Evolutionary conservation across 2,113 vertebrate genomes (phyloP), one percentile per base, ranked within the genome.

Genomic region (Tonatia bakeri): DNA sequence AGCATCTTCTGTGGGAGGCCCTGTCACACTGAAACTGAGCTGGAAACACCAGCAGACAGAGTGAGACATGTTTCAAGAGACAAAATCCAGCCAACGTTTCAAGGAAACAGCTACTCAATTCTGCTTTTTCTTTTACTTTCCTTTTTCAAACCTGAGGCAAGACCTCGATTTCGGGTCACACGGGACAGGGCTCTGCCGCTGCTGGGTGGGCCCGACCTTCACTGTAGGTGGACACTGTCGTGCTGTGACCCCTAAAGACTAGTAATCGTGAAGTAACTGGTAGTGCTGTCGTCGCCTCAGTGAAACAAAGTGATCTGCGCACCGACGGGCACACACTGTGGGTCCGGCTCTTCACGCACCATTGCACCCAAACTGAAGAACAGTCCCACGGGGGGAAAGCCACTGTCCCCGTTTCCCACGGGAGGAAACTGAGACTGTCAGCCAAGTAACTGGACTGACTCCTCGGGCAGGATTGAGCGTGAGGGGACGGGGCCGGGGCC

Each of bases 291-390:
- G 56, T 52, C 22, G 28, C 40, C 24, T 40, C 17, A 43, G 31
- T 38, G 24, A 73, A 40, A 20, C 8, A 40, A 72, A 61, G 36
- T 36, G 16, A 69, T 36, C 54, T 54, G 33, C 45, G 31, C 11
- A 36, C 10, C 0, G 33, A 24, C 0, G 33, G 47, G 9, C 64
- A n/a, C 11, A 64, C 10, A 0, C 36, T 12, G 20, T 3, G 16
- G 80, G 28, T 47, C 22, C 28, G 45, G 20, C 4, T 45, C 54
- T 54, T 54, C 40, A 19, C 1, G 7, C 11, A 45, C 7, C 4
- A 4, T 9, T n/a, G 24, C 52, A 31, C 8, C 45, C 47, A 43
- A 22, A 16, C 52, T 33, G 20, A 38, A 43, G 40, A 70, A 36
- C 2, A 17, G 19, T 26, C 24, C 36, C 28, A 3, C 1, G 13